Conservation (phyloP, 2,888 invertebrate genomes). For the Timandra comae region DNA sequence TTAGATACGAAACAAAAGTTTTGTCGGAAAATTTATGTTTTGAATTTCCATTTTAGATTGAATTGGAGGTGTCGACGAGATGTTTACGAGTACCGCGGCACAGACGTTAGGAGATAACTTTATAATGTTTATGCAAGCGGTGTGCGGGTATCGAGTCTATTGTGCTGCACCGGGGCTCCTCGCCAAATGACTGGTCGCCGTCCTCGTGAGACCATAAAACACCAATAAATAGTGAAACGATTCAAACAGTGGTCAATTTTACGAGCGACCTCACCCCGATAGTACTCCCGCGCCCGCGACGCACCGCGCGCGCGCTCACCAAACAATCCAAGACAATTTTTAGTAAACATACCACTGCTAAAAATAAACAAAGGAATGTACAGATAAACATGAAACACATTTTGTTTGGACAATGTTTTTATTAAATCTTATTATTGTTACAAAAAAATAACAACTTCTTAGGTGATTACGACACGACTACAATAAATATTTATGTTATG, state of each 20-base stretch:
- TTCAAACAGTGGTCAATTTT: slow-evolving; percentile 46
- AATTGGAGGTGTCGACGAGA: no score
- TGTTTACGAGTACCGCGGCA: no score
- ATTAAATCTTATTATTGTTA: no score
- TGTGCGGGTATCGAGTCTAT: neutral
- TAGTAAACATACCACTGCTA: slow-evolving; percentile 8
- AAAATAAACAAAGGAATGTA: slow-evolving; percentile 13
- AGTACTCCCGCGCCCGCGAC: no score
- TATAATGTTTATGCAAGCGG: no score
- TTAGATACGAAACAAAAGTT: no score
- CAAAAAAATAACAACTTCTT: no score
- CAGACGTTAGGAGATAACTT: no score
- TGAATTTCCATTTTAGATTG: no score
- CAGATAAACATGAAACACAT: slow-evolving; percentile 6
- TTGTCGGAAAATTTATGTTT: slow-evolving; percentile 15
- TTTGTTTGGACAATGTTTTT: no score
- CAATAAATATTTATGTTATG: no score
- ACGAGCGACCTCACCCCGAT: slow-evolving; percentile 34
- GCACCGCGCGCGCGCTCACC: slow-evolving; percentile 9
- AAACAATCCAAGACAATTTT: slow-evolving; percentile 14
- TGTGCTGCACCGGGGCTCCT: slow-evolving; percentile 3
- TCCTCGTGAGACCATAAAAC: slow-evolving; percentile 30
- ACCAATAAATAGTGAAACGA: slow-evolving; percentile 34
- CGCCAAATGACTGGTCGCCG: slow-evolving; percentile 12
- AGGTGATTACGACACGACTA: no score